Percentiles rank a stretch among this genome's conserved stretches.
phyloP scores from a whole-genome alignment of 2,113 vertebrate genomes.

The Pantherophis guttatus region DNA sequence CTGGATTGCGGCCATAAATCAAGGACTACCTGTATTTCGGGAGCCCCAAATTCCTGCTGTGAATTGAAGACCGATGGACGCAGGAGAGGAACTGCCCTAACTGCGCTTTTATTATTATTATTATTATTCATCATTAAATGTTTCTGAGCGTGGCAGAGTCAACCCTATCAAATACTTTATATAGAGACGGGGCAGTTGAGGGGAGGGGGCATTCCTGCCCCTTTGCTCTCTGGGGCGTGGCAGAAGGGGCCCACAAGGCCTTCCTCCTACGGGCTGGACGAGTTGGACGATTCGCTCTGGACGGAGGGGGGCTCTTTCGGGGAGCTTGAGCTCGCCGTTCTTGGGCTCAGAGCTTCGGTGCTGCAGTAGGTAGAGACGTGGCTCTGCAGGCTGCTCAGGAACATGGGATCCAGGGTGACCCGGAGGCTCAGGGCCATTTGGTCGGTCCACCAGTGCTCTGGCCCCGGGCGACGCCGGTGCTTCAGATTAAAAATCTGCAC shows the following conservation, averaged over 20 bases:
- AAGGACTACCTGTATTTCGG: neutral
- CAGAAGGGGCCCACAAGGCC: rapidly evolving
- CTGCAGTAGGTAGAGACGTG: neutral
- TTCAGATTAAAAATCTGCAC: constrained; percentile 11
- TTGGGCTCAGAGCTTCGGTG: rapidly evolving
- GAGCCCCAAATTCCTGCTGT: neutral
- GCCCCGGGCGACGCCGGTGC: constrained; percentile 12
- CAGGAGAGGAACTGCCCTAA: neutral
- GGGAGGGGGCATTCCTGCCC: neutral
- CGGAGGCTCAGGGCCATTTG: constrained; percentile 53
- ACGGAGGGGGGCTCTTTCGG: neutral
- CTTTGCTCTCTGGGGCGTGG: neutral
- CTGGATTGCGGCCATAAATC: neutral
- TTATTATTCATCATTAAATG: too few relatives aligned
- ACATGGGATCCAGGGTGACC: constrained; percentile 48
- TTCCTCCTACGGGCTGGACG: neutral
- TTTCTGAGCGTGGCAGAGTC: neutral
- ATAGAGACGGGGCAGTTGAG: too few relatives aligned
- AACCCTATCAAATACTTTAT: too few relatives aligned
- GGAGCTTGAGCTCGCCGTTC: neutral
- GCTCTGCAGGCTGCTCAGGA: constrained; percentile 13
- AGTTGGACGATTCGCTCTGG: neutral
- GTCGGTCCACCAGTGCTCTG: constrained; percentile 2
- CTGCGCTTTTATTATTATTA: neutral
- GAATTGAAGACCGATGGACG: neutral